Evolutionary conservation across 2,888 invertebrate genomes (phyloP), one percentile per base, ranked within the genome.

Genomic region (Morpho helenor): DNA sequence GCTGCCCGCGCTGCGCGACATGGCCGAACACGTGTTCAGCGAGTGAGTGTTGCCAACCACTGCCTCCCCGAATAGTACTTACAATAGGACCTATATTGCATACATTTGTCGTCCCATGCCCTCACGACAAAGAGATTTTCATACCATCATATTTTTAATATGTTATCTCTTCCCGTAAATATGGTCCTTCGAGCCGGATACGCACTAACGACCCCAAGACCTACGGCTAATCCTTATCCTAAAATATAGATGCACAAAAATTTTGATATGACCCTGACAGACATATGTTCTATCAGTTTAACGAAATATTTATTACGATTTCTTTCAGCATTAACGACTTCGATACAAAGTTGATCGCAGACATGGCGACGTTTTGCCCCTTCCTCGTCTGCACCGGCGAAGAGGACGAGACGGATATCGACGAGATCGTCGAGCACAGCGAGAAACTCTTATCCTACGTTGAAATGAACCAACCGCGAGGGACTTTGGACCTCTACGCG

Each of bases 321-420:
- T 16, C 31, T 68, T 66, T 16, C 73, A 84, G 84, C 7, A 40
- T 58, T 5, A 67, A 68, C 2, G 44, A 63, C 0, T 58, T 84
- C 2, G 62, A 76, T 59, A 52, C 74, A 3, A 8, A 48, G 0
- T 60, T 66, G 8, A 70, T 84, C 8, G 78, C 77, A 53, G 77
- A 79, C 69, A 64, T 73, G 5, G 70, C 74, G 8, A 73, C 76
- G 0, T 64, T 80, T 5, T 76, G 79, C 44, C 77, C 79, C 7
- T 48, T 61, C 39, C 47, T 66, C 4, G 43, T 62, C 2, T 8
- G 52, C 31, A 23, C 49, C 0, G 42, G 41, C 31, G 52, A 42
- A 42, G 44, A n/a, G 1, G 47, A 49, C 9, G n/a, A 23, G 2
- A 39, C 40, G 39, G 56, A 39, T 31, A 41, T 65, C 58, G 22